These are phyloP conservation scores for Capreolus pygargus DNA, from an alignment of 2,113 vertebrate genomes.

Conservation along the genomic window DNA sequence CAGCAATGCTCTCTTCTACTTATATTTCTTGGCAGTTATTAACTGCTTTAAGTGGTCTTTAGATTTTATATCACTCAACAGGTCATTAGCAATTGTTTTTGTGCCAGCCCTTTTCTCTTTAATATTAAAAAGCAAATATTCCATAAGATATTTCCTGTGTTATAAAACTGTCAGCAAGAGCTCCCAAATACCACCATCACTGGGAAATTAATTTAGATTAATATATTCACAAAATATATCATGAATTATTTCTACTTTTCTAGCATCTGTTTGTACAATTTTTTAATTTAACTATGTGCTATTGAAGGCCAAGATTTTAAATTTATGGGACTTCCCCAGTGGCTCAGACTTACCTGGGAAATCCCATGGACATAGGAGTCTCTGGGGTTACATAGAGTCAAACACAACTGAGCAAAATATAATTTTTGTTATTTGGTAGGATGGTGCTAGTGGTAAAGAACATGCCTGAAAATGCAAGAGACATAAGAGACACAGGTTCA, in stretches of 20 bases:
- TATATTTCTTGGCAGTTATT: background rate
- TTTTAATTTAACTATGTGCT: background rate
- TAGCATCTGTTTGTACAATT: background rate
- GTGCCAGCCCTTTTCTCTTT: background rate
- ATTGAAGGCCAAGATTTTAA: background rate
- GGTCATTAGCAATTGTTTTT: background rate
- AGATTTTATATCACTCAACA: background rate
- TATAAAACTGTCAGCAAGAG: background rate
- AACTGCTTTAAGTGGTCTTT: background rate
- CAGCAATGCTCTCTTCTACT: background rate
- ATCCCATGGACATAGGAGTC: background rate
- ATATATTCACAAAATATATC: background rate
- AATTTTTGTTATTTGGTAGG: background rate
- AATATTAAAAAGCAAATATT: background rate
- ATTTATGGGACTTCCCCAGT: background rate
- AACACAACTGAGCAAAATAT: background rate
- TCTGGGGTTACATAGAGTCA: background rate
- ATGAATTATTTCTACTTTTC: background rate
- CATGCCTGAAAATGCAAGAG: background rate
- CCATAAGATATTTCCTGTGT: background rate
- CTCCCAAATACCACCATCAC: background rate
- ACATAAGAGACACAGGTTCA: background rate
- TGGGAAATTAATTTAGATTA: background rate
- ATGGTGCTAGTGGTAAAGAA: background rate
- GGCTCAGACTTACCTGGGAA: background rate